Evolutionary conservation across 2,888 invertebrate genomes (phyloP), one percentile per base, ranked within the genome.

Genomic region (Mantis religiosa): DNA sequence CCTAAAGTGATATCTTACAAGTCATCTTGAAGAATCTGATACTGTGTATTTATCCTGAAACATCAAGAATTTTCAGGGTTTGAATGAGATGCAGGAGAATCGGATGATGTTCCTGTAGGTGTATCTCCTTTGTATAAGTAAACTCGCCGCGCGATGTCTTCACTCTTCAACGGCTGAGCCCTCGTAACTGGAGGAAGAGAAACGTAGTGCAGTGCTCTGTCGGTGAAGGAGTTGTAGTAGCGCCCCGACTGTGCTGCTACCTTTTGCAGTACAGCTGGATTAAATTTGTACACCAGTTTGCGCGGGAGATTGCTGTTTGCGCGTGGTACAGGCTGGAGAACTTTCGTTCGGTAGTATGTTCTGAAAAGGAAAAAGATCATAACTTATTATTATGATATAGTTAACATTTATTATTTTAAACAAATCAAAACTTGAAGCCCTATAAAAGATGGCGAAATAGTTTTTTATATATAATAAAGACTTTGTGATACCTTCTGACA

Each of bases 211-310:
- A 89, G 28, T 9, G 86, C 89, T 25, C 89, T 82, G 83, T 83
- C 89, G 83, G 47, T 83, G 87, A 86, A 89, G 1, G 88, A 30
- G 88, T 54, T 84, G 83, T 30, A 34, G 20, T 86, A 82, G 54
- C 54, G 25, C 0, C 54, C 54, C 25, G 54, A 15, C 4, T 20
- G 54, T 25, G 88, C 85, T n/a, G 89, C 84, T 34, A 89, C 90
- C 82, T 89, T 89, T 82, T 90, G 88, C 28, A 91, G 82, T 20
- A 90, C 87, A 14, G 87, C 87, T 14, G 91, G 91, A 87, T 90
- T 90, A 89, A 91, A 91, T 87, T 90, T 90, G 89, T 91, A 91
- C 14, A 91, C 90, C n/a, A 91, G 89, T 87, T 91, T 91, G 25
- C 90, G 86, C 2, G 91, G 91, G 30, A 90, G 90, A 86, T 91